Evolutionary conservation across 2,888 invertebrate genomes (phyloP), one percentile per base, ranked within the genome.

Genomic region (Candidula unifasciata): DNA sequence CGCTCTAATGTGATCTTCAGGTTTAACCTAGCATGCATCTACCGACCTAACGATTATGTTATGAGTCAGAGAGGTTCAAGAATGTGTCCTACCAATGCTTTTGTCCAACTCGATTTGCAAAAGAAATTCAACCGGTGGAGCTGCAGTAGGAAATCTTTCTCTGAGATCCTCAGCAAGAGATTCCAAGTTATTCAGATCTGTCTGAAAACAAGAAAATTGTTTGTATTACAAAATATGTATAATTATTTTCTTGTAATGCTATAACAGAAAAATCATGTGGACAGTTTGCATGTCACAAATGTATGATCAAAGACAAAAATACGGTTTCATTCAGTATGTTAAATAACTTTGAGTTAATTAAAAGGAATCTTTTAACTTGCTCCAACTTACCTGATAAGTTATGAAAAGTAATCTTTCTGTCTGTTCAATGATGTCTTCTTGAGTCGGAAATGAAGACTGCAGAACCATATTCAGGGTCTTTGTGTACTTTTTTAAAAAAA

Each of bases 21-120:
- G 8, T 44, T 6, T 44, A 44, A 44, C 44, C 44, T 44, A 44
- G 44, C 13, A 44, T 44, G 0, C 13, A 44, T 44, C 13, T 10
- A 1, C n/a, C n/a, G 2, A 13, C 13, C 44, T 44, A 3, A 60
- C 10, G 21, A 21, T 3, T n/a, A n/a, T 60, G 18, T 71, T 30
- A 71, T n/a, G 2, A 71, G 10, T 30, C 33, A 71, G 21, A 33
- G 69, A 33, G 30, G 27, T 69, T 8, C 44, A 10, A 44, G 44
- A 77, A 77, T 35, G 35, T 64, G 16, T 44, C 54, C 52, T 54
- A 83, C 84, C 73, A 52, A 84, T 84, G 27, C 35, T 84, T 27
- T 27, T 44, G 21, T 84, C 84, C 24, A 84, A 27, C 35, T 84
- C 35, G 21, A 24, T 6, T 33, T 64, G 78, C 13, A 84, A 71